Conservation (phyloP, 1,140 invertebrate genomes). For the Probaryconus sp. region DNA sequence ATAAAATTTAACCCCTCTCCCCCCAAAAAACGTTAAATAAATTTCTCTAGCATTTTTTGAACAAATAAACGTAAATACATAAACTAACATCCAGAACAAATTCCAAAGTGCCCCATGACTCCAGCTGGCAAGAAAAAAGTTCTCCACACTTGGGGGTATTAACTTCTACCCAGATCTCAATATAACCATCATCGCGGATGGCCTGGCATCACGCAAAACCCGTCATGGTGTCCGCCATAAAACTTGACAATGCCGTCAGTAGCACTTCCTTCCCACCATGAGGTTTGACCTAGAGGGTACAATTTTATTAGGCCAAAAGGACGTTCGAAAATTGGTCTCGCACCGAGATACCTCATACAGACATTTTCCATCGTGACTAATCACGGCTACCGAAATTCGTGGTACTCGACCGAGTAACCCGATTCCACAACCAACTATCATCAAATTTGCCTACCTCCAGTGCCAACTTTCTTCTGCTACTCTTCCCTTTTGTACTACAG, state of each 20-base stretch:
- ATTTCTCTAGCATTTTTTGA: no score
- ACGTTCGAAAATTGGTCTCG: conserved; percentile 17
- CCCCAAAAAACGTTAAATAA: no score
- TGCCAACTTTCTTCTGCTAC: no score
- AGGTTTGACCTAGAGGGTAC: conserved; percentile 38
- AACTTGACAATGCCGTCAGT: conserved; percentile 31
- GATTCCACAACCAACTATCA: conserved; percentile 56
- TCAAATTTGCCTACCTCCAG: conserved; percentile 44
- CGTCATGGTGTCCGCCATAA: conserved; percentile 33
- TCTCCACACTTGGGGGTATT: conserved; percentile 1
- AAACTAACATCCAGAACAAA: no score
- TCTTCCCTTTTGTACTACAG: no score
- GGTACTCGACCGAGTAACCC: conserved; percentile 68
- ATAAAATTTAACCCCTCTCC: no score
- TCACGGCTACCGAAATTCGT: conserved; percentile 63
- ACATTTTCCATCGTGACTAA: conserved; percentile 63
- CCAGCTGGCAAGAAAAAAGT: not conserved
- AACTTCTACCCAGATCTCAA: conserved; percentile 27
- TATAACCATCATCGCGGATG: conserved; percentile 35
- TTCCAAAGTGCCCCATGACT: no score
- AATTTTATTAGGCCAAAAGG: conserved; percentile 53
- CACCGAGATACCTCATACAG: conserved; percentile 7
- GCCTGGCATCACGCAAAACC: conserved; percentile 26
- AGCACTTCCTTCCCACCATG: conserved; percentile 38
- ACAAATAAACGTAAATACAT: no score